These are phyloP conservation scores for Poeciliopsis retropinna DNA, from an alignment of 2,113 vertebrate species.

Conservation along the genomic window DNA sequence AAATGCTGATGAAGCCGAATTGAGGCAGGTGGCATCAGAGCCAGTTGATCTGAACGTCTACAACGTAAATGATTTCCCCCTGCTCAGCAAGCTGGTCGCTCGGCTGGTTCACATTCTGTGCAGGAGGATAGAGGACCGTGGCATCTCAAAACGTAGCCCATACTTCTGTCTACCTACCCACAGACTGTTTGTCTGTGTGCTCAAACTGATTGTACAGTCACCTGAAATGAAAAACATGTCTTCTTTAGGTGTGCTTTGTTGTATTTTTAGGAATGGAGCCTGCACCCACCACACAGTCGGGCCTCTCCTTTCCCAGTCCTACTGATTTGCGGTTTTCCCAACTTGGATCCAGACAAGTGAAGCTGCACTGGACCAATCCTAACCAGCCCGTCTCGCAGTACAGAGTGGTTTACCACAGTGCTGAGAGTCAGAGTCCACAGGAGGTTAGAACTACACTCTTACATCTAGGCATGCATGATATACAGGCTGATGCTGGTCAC, in stretches of 20 bases:
- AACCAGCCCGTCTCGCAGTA: slow-evolving; percentile 80
- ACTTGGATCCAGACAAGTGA: slow-evolving; percentile 86
- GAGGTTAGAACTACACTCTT: slow-evolving; percentile 81
- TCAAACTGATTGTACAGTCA: neutral
- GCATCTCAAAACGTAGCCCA: slow-evolving; percentile 69
- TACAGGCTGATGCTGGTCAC: too few relatives aligned
- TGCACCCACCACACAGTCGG: slow-evolving; percentile 67
- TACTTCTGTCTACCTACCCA: neutral
- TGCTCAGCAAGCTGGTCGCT: slow-evolving; percentile 86
- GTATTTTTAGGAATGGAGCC: slow-evolving; percentile 67
- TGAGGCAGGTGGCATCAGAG: slow-evolving; percentile 88
- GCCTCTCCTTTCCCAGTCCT: slow-evolving; percentile 78
- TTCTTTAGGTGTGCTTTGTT: neutral
- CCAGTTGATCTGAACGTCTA: slow-evolving; percentile 89
- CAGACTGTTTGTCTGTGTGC: neutral
- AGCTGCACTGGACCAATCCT: slow-evolving; percentile 85
- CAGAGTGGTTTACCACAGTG: slow-evolving; percentile 86
- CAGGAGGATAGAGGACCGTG: slow-evolving; percentile 84
- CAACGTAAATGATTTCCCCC: slow-evolving; percentile 90
- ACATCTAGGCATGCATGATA: too few relatives aligned
- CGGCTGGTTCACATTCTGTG: slow-evolving; percentile 88
- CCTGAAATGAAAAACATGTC: too few relatives aligned
- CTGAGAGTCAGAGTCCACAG: slow-evolving; percentile 81
- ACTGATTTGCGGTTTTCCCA: slow-evolving; percentile 84
- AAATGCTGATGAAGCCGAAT: slow-evolving; percentile 90